Evolutionary conservation across 2,888 invertebrate species (phyloP), one percentile per base, ranked within the genome.

Genomic region (Hypolimnas misippus): DNA sequence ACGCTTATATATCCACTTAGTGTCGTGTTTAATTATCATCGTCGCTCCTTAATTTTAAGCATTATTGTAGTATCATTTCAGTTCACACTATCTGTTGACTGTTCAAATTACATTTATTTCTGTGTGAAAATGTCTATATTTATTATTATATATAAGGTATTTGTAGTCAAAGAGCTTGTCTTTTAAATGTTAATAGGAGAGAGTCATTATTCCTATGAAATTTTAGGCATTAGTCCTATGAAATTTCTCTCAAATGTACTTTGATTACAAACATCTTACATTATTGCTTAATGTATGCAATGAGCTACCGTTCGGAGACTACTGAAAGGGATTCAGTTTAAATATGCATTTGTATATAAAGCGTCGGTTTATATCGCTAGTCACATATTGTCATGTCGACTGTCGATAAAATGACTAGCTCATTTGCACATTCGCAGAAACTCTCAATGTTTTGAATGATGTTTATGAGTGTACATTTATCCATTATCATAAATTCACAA

Each of bases 371-470:
- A 40, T 14, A 40, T n/a, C 14, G 14, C 3, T 14, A 14, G 12
- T 14, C 3, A 5, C 12, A 14, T 38, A 14, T 38, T n/a, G n/a
- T n/a, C n/a, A n/a, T n/a, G n/a, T n/a, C n/a, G n/a, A n/a, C n/a
- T n/a, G n/a, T n/a, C n/a, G n/a, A n/a, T n/a, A n/a, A n/a, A n/a
- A 25, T 25, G 25, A 25, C 40, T 14, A 86, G 25, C 25, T 25
- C 25, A 25, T 25, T 25, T 5, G 25, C 25, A 25, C 25, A 25
- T 25, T 25, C 2, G 3, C 25, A 25, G n/a, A 25, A 25, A 25
- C 25, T 25, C 25, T 25, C 2, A 25, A 25, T 25, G 25, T 25
- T 25, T 25, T 25, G 2, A 3, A 25, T 25, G 25, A 25, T 25
- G 25, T 2, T 25, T 3, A 25, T 25, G 25, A 25, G 2, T 25